Conservation (phyloP, 1,140 invertebrate genomes). For the Temnothorax nylanderi region DNA sequence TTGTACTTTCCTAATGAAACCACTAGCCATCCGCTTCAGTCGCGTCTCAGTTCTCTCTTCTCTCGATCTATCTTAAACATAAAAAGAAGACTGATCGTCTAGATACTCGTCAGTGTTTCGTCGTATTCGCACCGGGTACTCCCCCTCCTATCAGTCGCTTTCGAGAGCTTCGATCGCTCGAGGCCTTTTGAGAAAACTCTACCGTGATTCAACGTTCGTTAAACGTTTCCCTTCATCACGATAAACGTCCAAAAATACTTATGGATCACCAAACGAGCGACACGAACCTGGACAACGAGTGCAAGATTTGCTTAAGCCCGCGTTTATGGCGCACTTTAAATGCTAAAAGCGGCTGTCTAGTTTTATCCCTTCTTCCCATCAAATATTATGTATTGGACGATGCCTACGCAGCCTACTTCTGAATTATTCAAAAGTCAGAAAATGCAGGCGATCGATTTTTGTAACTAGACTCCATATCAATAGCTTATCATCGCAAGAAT, state of each 20-base stretch:
- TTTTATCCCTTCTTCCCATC: not conserved
- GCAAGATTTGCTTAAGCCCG: not conserved
- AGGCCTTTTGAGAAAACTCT: not conserved
- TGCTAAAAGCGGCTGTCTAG: not conserved
- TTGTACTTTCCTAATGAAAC: constrained; percentile 26
- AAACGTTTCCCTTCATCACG: constrained; percentile 70
- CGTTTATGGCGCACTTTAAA: constrained; percentile 20
- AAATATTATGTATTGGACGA: not conserved
- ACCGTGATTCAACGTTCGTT: constrained; percentile 47
- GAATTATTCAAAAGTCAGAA: constrained; percentile 27
- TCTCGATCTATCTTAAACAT: constrained; percentile 59
- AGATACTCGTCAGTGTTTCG: constrained; percentile 68
- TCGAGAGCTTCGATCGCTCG: not conserved
- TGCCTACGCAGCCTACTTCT: not conserved
- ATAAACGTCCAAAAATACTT: constrained; percentile 75
- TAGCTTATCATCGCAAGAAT: not conserved
- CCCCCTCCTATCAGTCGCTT: constrained; percentile 37
- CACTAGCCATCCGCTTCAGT: constrained; percentile 65
- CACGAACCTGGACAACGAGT: not conserved
- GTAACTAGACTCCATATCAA: not conserved
- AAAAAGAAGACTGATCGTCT: constrained; percentile 79
- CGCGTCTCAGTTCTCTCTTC: constrained; percentile 58
- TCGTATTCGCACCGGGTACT: constrained; percentile 52
- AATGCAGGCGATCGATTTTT: constrained; percentile 8
- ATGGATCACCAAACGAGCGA: constrained; percentile 51